A percentile compares a stretch with the other conserved stretches of the same genome.
These are phyloP conservation scores for Hassar affinis DNA, from an alignment of 2,113 vertebrate species.

Conservation along the genomic window DNA sequence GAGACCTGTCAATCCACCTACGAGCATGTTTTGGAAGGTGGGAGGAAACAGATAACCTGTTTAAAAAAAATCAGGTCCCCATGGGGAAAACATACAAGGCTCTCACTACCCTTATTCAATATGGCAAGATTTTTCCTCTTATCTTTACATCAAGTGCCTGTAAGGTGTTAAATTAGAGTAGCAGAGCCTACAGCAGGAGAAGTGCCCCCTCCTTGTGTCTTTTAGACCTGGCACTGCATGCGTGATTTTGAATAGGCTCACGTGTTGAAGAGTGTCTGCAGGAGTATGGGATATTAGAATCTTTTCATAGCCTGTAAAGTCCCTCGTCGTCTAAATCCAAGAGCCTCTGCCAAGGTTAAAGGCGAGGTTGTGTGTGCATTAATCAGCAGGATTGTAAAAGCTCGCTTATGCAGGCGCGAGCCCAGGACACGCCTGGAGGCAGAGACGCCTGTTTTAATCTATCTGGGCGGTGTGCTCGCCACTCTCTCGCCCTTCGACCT, in stretches of 20 bases:
- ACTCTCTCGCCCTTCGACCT: constrained; percentile 47
- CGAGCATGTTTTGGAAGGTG: background rate
- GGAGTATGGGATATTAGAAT: constrained; percentile 24
- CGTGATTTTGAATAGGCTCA: constrained; percentile 35
- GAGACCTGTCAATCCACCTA: background rate
- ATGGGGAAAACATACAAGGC: background rate
- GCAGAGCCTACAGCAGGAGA: background rate
- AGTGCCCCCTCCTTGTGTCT: background rate
- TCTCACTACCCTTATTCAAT: background rate
- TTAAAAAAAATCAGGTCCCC: background rate
- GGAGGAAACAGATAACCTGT: background rate
- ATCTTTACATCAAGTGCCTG: background rate
- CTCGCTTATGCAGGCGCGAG: constrained; percentile 69
- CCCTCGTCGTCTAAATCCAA: constrained; percentile 44
- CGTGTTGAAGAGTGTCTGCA: constrained; percentile 35
- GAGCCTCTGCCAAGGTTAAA: constrained; percentile 70
- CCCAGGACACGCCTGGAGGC: constrained; percentile 2
- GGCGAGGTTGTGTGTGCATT: constrained; percentile 71
- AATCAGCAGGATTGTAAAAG: constrained; percentile 68
- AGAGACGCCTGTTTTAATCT: constrained; percentile 46
- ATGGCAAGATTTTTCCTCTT: background rate
- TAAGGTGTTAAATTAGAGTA: background rate
- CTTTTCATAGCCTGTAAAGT: constrained; percentile 47
- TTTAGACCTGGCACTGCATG: background rate
- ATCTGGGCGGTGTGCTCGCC: constrained; percentile 51